Conservation (phyloP, 2,113 vertebrate species). For the Okapia johnstoni region DNA sequence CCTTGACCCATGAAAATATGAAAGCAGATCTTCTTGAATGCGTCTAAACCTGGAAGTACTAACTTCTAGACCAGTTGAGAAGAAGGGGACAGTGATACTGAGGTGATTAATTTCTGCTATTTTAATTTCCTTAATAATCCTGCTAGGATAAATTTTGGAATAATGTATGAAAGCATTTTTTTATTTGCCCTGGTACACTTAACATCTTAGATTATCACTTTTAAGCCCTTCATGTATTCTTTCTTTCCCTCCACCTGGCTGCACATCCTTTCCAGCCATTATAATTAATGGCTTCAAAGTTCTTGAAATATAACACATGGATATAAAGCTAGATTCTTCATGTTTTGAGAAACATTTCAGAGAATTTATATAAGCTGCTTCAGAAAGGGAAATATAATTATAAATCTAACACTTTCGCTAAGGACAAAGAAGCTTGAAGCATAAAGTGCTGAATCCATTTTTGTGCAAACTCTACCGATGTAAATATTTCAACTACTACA, state of each 20-base stretch:
- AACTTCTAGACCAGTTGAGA: neutral
- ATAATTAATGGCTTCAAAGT: neutral
- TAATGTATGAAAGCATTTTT: neutral
- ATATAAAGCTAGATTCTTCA: neutral
- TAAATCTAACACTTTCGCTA: neutral
- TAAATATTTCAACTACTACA: neutral
- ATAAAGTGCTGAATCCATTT: neutral
- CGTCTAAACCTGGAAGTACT: neutral
- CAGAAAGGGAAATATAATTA: neutral
- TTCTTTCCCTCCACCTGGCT: neutral
- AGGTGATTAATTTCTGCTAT: neutral
- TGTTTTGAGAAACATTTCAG: neutral
- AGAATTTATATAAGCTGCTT: neutral
- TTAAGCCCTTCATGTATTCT: neutral
- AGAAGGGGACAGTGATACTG: neutral
- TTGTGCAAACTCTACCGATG: neutral
- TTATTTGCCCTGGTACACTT: neutral
- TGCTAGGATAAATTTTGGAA: neutral
- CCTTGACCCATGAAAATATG: neutral
- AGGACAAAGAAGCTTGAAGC: neutral
- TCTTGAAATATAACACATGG: neutral
- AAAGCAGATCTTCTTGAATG: neutral
- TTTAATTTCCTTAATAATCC: neutral
- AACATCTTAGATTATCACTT: neutral
- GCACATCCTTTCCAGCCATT: neutral